phyloP scores from a whole-genome alignment of 2,113 vertebrate genomes.

The Oncorhynchus nerka region DNA sequence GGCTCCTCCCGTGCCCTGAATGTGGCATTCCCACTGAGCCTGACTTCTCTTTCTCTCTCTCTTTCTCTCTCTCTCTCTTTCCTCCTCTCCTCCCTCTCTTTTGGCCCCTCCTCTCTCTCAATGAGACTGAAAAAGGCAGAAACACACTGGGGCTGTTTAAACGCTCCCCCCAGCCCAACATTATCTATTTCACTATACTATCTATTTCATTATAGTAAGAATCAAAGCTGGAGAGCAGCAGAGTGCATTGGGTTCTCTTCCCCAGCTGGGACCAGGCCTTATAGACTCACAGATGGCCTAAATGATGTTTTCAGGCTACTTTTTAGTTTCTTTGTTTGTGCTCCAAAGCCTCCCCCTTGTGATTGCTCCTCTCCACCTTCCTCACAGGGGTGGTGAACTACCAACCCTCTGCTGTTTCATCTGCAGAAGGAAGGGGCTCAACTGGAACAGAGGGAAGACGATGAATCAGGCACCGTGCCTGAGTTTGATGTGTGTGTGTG shows the following conservation, averaged over 20 bases:
- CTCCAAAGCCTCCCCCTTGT: not conserved
- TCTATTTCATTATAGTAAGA: slow-evolving; percentile 16
- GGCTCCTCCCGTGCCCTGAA: slow-evolving; percentile 35
- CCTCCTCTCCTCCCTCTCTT: no score
- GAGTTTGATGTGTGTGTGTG: not conserved
- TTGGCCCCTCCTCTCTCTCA: slow-evolving; percentile 17
- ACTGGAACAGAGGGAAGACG: not conserved
- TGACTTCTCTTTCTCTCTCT: slow-evolving; percentile 10
- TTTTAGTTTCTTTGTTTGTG: not conserved
- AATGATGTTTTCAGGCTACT: slow-evolving; percentile 26
- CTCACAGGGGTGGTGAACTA: not conserved
- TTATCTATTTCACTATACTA: slow-evolving; percentile 28
- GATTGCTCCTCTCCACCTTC: not conserved
- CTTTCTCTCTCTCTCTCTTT: not conserved
- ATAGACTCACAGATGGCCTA: not conserved
- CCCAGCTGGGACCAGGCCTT: not conserved
- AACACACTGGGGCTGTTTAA: not conserved
- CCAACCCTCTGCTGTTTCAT: not conserved
- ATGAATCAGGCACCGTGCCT: slow-evolving; percentile 1
- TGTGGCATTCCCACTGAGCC: slow-evolving; percentile 48
- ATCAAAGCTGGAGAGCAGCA: slow-evolving; percentile 31
- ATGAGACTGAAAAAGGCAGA: slow-evolving; percentile 15
- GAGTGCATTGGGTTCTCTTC: not conserved
- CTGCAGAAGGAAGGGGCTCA: slow-evolving; percentile 6
- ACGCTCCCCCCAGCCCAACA: not conserved